Evolutionary conservation across 2,888 invertebrate species (phyloP).

Genomic region (Synanthedon andrenaeformis): DNA sequence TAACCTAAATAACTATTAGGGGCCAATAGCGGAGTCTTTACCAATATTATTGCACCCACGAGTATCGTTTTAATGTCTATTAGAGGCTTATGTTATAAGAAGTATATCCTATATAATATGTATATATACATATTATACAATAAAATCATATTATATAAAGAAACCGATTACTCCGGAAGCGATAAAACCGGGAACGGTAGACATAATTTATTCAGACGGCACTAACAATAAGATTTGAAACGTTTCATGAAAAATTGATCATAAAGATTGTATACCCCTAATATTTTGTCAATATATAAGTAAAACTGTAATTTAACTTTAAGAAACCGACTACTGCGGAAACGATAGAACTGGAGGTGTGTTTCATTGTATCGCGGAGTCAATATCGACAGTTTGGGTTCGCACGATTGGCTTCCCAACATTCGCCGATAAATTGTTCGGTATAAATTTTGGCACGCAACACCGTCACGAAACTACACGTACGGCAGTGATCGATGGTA

Average conservation of each 20-base stretch:
- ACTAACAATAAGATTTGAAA: no score
- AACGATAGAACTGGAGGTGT: neutral
- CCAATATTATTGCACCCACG: neutral
- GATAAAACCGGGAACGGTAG: no score
- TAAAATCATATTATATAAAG: no score
- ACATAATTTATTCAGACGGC: no score
- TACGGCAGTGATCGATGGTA: neutral
- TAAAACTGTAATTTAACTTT: no score
- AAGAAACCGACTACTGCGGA: no score
- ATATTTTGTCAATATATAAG: no score
- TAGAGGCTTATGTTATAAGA: neutral
- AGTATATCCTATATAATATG: neutral
- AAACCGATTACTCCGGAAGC: no score
- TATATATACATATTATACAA: no score
- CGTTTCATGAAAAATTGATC: no score
- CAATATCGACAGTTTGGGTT: neutral
- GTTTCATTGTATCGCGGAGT: neutral
- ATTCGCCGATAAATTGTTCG: neutral
- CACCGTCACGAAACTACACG: neutral
- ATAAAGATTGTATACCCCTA: no score
- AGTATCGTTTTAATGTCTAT: neutral
- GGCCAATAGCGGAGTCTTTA: constrained; percentile 1
- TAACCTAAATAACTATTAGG: constrained; percentile 28
- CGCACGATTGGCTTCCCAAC: neutral
- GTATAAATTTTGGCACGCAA: neutral